A percentile compares a stretch with the other conserved stretches of the same genome.
These are phyloP conservation scores for Adoxophyes honmai DNA, from an alignment of 1,140 invertebrate genomes.

Conservation along the genomic window DNA sequence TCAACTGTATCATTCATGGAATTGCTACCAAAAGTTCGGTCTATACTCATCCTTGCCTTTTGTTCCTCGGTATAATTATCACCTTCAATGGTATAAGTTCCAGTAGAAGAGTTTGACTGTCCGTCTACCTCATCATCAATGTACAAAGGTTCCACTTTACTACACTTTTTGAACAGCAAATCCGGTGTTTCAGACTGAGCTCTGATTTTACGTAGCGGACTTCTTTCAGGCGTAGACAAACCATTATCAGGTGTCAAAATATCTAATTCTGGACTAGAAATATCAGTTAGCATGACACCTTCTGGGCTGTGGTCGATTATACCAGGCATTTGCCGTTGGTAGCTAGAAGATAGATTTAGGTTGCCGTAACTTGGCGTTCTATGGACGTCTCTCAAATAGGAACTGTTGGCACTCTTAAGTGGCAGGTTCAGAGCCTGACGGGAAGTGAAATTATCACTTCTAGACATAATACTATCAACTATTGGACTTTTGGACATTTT, in stretches of 20 bases:
- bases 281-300: slow-evolving; percentile 74
- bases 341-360: slow-evolving; percentile 33
- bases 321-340: slow-evolving; percentile 52
- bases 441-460: slow-evolving; percentile 68
- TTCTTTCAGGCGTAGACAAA: slow-evolving; percentile 65
- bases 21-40: slow-evolving; percentile 81
- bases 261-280: slow-evolving; percentile 79
- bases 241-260: slow-evolving; percentile 76
- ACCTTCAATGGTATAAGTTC: slow-evolving; percentile 92
- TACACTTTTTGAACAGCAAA: slow-evolving; percentile 59
- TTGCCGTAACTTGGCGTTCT: slow-evolving; percentile 60
- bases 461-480: slow-evolving; percentile 75
- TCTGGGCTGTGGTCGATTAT: slow-evolving; percentile 74
- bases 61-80: slow-evolving; percentile 91
- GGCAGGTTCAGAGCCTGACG: slow-evolving; percentile 71
- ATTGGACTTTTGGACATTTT: slow-evolving; percentile 73
- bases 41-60: slow-evolving; percentile 91
- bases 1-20: slow-evolving; percentile 48
- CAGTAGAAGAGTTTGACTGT: slow-evolving; percentile 81
- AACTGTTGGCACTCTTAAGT: slow-evolving; percentile 68
- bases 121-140: slow-evolving; percentile 65
- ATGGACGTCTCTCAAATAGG: slow-evolving; percentile 65
- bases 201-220: slow-evolving; percentile 50
- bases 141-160: slow-evolving; percentile 54
- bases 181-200: slow-evolving; percentile 61